Evolutionary conservation across 2,113 vertebrate genomes (phyloP).

Genomic region (Stegostoma tigrinum): DNA sequence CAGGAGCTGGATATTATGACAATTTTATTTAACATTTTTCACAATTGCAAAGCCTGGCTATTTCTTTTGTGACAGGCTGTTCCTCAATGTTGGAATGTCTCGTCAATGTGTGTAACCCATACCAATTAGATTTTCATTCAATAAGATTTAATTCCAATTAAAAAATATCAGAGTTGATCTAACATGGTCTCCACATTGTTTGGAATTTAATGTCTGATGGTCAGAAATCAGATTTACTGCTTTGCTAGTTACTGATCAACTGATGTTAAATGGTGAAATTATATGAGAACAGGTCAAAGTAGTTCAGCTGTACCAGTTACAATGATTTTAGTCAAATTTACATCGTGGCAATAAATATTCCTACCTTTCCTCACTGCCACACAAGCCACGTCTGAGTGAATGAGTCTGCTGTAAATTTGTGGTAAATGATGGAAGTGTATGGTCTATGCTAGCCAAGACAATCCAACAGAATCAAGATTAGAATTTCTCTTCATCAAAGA

Average conservation of each 20-base stretch:
- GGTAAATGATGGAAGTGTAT: conserved; percentile 16
- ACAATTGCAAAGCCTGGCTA: background rate
- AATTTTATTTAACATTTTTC: background rate
- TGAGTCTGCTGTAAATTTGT: background rate
- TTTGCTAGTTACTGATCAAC: conserved; percentile 30
- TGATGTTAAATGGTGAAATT: conserved; percentile 29
- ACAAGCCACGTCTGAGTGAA: background rate
- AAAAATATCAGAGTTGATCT: background rate
- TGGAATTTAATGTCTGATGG: background rate
- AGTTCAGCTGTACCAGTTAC: conserved; percentile 12
- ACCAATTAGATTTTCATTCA: background rate
- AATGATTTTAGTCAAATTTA: background rate
- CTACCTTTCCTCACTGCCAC: background rate
- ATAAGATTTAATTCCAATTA: background rate
- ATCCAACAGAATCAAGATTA: conserved; percentile 32
- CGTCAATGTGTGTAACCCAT: too few species aligned
- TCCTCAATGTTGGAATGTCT: background rate
- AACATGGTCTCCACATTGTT: background rate
- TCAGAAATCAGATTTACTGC: background rate
- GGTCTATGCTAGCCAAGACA: background rate
- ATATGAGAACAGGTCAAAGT: conserved; percentile 7
- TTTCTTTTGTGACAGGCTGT: background rate
- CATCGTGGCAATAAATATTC: background rate
- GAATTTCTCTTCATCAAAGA: conserved; percentile 10
- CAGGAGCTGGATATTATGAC: background rate